Conservation (phyloP, 2,888 invertebrate genomes). For the Lasioglossum leucozonium region DNA sequence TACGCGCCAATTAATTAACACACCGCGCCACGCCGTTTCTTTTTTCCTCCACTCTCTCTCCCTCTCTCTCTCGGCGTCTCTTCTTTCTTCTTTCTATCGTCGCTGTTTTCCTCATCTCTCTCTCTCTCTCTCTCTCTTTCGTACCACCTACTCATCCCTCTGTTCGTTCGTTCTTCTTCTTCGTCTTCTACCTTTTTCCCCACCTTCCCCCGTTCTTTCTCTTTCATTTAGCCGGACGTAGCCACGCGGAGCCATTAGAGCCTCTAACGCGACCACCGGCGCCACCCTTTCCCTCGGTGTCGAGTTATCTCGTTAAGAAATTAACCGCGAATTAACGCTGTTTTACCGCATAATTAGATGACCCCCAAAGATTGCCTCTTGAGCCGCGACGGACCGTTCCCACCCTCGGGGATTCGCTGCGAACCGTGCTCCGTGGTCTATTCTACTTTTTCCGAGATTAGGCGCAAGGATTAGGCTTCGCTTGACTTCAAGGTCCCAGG, state of each 20-base stretch:
- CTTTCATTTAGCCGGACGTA: constrained; percentile 63
- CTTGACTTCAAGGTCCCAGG: background rate
- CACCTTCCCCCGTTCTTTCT: constrained; percentile 4
- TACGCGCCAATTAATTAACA: constrained; percentile 82
- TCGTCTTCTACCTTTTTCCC: constrained; percentile 9
- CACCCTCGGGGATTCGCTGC: constrained; percentile 7
- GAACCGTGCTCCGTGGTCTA: background rate
- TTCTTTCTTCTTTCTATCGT: background rate
- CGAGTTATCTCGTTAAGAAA: constrained; percentile 75
- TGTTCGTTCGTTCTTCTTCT: background rate
- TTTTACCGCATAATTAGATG: constrained; percentile 74
- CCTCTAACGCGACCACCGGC: constrained; percentile 66
- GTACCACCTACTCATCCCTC: background rate
- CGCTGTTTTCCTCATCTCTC: constrained; percentile 10
- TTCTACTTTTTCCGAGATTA: background rate
- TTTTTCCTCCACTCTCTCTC: constrained; percentile 37
- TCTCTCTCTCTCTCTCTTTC: background rate
- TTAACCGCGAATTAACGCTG: constrained; percentile 75
- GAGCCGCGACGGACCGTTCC: constrained; percentile 29
- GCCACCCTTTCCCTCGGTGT: constrained; percentile 50
- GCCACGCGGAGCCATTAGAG: constrained; percentile 71
- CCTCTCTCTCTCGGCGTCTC: background rate
- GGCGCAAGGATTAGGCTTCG: background rate
- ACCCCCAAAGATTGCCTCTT: constrained; percentile 68
- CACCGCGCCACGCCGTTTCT: constrained; percentile 60